Conservation (phyloP, 2,797 vertebrate genomes). For the Xiphorhynchus erythropygius region DNA sequence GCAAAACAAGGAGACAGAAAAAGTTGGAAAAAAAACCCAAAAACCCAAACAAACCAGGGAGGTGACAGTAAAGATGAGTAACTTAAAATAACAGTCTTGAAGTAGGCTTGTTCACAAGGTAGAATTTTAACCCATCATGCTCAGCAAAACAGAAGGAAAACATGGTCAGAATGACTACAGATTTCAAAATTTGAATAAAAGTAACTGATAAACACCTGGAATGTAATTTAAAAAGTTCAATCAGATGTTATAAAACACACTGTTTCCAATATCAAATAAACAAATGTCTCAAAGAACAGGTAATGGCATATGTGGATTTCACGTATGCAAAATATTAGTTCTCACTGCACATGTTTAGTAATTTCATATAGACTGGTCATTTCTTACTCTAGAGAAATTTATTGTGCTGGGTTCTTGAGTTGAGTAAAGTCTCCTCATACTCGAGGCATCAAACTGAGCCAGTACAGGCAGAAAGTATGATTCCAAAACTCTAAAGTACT, state of each 20-base stretch:
- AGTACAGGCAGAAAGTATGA: not conserved
- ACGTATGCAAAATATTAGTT: not conserved
- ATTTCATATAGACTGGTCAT: not conserved
- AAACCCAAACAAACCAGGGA: not conserved
- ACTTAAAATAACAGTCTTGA: not conserved
- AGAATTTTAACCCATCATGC: not conserved
- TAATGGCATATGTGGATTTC: not conserved
- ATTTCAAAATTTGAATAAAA: not conserved
- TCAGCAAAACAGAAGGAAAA: not conserved
- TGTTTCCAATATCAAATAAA: not conserved
- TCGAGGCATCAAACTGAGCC: not conserved
- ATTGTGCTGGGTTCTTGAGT: not conserved
- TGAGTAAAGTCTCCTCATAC: not conserved
- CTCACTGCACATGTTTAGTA: not conserved
- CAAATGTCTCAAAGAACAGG: not conserved
- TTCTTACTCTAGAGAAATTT: not conserved
- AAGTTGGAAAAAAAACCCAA: not conserved
- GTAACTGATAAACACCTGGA: not conserved
- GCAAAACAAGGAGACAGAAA: not conserved
- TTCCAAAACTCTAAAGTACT: not conserved
- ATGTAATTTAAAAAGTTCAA: not conserved
- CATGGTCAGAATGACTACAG: not conserved
- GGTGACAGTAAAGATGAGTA: not conserved
- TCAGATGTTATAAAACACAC: not conserved
- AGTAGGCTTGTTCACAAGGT: not conserved